These are phyloP conservation scores for Myripristis murdjan DNA, from an alignment of 2,797 vertebrate species.

Conservation along the genomic window DNA sequence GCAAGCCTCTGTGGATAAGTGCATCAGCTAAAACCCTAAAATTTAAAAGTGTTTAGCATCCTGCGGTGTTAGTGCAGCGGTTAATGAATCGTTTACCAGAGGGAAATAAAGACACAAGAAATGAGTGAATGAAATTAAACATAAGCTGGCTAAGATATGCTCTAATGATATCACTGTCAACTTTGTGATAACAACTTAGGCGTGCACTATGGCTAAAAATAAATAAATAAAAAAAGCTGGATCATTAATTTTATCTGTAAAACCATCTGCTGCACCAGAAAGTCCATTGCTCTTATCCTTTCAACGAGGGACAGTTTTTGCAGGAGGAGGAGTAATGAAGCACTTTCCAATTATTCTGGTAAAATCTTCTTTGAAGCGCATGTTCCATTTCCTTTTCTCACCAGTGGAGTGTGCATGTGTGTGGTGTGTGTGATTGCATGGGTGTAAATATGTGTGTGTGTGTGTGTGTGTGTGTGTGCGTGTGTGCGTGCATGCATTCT, in stretches of 20 bases:
- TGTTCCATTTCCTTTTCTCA: slow-evolving; percentile 19
- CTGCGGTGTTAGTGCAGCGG: neutral
- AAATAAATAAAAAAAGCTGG: slow-evolving; percentile 4
- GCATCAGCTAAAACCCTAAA: too few species aligned
- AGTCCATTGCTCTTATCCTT: slow-evolving; percentile 28
- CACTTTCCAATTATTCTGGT: slow-evolving; percentile 40
- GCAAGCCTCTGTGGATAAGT: too few species aligned
- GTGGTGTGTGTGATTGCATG: slow-evolving; percentile 39
- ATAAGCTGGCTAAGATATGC: slow-evolving; percentile 3
- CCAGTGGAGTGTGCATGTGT: slow-evolving; percentile 9
- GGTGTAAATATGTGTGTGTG: too few species aligned
- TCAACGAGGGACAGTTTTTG: slow-evolving; percentile 20
- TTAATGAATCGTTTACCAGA: neutral
- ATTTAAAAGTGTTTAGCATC: too few species aligned
- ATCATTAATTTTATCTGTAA: slow-evolving; percentile 46
- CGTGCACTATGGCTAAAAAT: slow-evolving; percentile 5
- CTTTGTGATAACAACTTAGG: slow-evolving; percentile 16
- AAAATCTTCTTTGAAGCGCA: slow-evolving; percentile 29
- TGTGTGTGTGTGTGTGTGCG: neutral
- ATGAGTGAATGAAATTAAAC: slow-evolving; percentile 13
- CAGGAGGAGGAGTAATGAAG: slow-evolving; percentile 36
- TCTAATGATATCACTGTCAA: neutral
- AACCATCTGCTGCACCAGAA: slow-evolving; percentile 42
- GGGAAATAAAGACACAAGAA: too few species aligned
- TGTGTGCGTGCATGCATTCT: slow-evolving; percentile 12